A percentile compares a stretch with the other conserved stretches of the same genome.
Evolutionary conservation across 2,797 vertebrate genomes (phyloP).

Genomic region (Karalla daura): DNA sequence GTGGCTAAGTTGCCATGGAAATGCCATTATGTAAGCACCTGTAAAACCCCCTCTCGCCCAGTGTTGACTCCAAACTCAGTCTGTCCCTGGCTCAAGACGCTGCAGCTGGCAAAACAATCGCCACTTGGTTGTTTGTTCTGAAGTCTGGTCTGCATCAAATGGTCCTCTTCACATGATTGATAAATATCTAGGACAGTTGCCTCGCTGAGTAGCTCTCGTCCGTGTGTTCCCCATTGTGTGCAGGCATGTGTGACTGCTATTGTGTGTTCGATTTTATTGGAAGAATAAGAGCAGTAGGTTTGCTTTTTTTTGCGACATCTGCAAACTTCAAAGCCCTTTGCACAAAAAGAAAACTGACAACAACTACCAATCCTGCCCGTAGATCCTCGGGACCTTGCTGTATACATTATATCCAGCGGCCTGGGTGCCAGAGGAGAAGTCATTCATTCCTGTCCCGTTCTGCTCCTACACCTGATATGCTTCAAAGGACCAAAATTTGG

Average conservation of each 20-base stretch:
- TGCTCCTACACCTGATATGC: background rate
- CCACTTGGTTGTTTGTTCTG: too few species aligned
- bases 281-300: too few species aligned
- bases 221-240: too few species aligned
- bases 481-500: background rate
- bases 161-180: too few species aligned
- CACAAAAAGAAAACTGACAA: slow-evolving; percentile 19
- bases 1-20: slow-evolving; percentile 38
- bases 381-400: background rate
- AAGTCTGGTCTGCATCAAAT: too few species aligned
- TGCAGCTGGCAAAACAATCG: too few species aligned
- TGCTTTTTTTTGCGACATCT: too few species aligned
- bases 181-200: too few species aligned
- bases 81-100: too few species aligned
- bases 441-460: background rate
- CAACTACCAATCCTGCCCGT: background rate
- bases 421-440: slow-evolving; percentile 3
- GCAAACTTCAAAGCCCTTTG: background rate
- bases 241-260: too few species aligned
- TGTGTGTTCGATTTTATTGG: too few species aligned
- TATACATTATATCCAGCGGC: slow-evolving; percentile 1
- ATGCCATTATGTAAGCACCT: slow-evolving; percentile 13
- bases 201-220: too few species aligned
- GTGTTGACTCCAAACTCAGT: background rate
- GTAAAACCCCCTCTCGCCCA: background rate